phyloP scores from a whole-genome alignment of 1,140 invertebrate genomes.

The Dryas iulia region DNA sequence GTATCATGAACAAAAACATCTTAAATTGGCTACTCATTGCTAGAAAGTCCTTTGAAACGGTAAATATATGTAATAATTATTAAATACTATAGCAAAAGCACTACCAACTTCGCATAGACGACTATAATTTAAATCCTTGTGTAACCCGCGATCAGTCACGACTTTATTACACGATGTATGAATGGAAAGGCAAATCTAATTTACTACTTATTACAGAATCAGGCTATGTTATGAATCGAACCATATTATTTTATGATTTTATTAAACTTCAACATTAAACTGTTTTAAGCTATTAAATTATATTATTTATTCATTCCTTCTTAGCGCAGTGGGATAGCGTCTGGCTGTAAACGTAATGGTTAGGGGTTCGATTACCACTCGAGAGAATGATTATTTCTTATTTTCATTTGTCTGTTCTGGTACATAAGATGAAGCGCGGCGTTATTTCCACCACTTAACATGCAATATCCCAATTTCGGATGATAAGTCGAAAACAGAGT shows the following conservation, averaged over 20 bases:
- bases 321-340: too few relatives aligned
- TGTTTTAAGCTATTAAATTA: neutral
- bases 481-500: too few relatives aligned
- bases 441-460: too few relatives aligned
- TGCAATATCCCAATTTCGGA: too few relatives aligned
- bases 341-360: too few relatives aligned
- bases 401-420: too few relatives aligned
- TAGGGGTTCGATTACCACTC: too few relatives aligned
- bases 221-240: neutral
- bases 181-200: constrained; percentile 33
- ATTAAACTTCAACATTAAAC: neutral
- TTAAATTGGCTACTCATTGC: neutral
- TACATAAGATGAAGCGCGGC: too few relatives aligned
- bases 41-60: too few relatives aligned
- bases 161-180: constrained; percentile 18
- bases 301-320: neutral
- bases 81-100: neutral
- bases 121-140: constrained; percentile 22
- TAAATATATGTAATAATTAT: neutral
- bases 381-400: too few relatives aligned
- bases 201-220: neutral
- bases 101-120: neutral
- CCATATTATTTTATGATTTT: neutral
- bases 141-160: constrained; percentile 27
- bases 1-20: too few relatives aligned